Evolutionary conservation across 2,888 invertebrate species (phyloP).

Genomic region (Athalia rosae): DNA sequence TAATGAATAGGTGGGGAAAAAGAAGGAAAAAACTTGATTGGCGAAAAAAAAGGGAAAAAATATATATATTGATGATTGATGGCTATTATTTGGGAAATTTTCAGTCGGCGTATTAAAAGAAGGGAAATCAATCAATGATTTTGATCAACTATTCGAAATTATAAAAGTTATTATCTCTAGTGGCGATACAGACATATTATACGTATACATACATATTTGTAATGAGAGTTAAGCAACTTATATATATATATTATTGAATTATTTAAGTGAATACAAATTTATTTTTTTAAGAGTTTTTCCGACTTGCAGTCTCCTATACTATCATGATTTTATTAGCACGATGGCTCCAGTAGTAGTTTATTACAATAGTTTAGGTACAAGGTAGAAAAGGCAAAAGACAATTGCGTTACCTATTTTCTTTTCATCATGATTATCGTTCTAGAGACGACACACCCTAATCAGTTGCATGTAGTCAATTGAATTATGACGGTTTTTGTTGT

Average conservation of each 20-base stretch:
- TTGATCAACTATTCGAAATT: constrained; percentile 46
- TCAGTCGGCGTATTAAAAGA: neutral
- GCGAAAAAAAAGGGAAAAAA: constrained; percentile 46
- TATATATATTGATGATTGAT: constrained; percentile 44
- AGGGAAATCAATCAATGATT: constrained; percentile 17
- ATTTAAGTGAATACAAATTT: constrained; percentile 60
- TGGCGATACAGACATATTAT: constrained; percentile 20
- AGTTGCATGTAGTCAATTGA: neutral
- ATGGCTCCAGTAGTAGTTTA: neutral
- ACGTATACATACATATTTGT: constrained; percentile 46
- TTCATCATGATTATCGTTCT: neutral
- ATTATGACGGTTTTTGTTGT: neutral
- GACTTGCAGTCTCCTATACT: constrained; percentile 45
- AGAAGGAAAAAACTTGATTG: constrained; percentile 23
- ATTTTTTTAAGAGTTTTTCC: constrained; percentile 61
- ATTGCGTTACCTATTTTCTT: too few relatives aligned
- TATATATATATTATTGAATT: constrained; percentile 58
- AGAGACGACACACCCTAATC: neutral
- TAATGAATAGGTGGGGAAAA: constrained; percentile 27
- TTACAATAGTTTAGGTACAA: neutral
- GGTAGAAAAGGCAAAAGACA: neutral
- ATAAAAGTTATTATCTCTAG: constrained; percentile 49
- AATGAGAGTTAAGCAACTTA: constrained; percentile 47
- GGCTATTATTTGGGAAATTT: constrained; percentile 6
- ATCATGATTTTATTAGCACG: constrained; percentile 12